phyloP scores from a whole-genome alignment of 2,888 invertebrate species.

The Barypeithes pellucidus region DNA sequence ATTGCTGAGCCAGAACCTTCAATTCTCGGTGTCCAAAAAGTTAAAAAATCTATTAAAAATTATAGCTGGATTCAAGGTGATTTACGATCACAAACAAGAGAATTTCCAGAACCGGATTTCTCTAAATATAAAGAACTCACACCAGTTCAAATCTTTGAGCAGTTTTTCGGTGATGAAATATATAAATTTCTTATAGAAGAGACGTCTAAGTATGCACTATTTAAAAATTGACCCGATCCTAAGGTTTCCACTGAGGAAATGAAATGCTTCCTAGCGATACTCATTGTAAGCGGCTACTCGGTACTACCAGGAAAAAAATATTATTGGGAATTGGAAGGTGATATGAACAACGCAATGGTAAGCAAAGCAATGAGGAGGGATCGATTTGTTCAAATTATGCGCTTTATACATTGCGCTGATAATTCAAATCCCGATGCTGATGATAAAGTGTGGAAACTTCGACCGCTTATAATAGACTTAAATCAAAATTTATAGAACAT shows the following conservation, averaged over 20 bases:
- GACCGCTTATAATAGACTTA: conserved; percentile 7
- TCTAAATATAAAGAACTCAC: conserved; percentile 13
- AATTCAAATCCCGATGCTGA: not conserved
- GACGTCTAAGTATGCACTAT: conserved; percentile 51
- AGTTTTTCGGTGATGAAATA: conserved; percentile 31
- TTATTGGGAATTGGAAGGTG: conserved; percentile 44
- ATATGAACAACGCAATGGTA: conserved; percentile 45
- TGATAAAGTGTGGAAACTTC: conserved; percentile 16
- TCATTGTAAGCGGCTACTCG: conserved; percentile 55
- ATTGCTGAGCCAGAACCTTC: conserved; percentile 7
- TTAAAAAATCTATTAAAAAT: not conserved
- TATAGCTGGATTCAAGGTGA: conserved; percentile 36
- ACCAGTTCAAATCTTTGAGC: conserved; percentile 31
- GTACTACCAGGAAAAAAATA: conserved; percentile 43
- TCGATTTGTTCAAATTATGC: conserved; percentile 28
- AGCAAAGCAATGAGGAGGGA: conserved; percentile 35
- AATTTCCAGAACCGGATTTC: conserved; percentile 40
- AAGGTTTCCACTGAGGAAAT: conserved; percentile 48
- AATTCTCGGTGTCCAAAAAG: not conserved
- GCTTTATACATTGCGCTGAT: conserved; percentile 26
- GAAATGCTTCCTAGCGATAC: conserved; percentile 52
- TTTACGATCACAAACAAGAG: conserved; percentile 20
- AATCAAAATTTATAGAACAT: conserved; percentile 11
- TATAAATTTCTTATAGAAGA: conserved; percentile 30
- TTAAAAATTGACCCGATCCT: conserved; percentile 50